phyloP scores from a whole-genome alignment of 1,140 invertebrate genomes.

The Stratiolaelaps scimitus region DNA sequence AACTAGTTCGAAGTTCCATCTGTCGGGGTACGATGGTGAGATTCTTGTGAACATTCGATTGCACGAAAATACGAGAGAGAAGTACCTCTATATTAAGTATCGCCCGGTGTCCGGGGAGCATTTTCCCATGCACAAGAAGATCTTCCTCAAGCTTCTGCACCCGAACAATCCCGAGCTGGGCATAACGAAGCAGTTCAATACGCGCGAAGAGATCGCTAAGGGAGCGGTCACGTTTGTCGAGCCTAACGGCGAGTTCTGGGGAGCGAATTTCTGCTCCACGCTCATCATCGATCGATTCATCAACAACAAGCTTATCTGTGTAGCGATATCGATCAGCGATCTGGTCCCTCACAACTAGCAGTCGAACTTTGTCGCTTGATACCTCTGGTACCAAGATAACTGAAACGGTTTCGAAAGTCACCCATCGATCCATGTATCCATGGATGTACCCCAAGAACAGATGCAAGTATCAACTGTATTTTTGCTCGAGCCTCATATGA shows the following conservation, averaged over 20 bases:
- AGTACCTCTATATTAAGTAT: constrained; percentile 18
- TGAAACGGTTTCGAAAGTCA: too few relatives aligned
- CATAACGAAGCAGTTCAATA: constrained; percentile 6
- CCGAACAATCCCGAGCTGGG: background rate
- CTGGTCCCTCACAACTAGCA: background rate
- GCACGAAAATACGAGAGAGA: background rate
- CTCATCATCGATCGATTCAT: background rate
- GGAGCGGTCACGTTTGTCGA: constrained; percentile 4
- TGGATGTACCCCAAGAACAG: too few relatives aligned
- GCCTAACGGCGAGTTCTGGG: constrained; percentile 6
- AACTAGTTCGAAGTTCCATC: constrained; percentile 2
- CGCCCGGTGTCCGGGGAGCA: background rate
- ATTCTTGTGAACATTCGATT: background rate
- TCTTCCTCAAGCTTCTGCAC: constrained; percentile 4
- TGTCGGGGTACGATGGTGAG: constrained; percentile 1
- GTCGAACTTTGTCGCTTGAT: too few relatives aligned
- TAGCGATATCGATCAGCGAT: background rate
- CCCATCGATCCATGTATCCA: too few relatives aligned
- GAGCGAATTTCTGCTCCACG: background rate
- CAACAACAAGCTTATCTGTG: constrained; percentile 10
- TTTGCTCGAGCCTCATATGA: too few relatives aligned
- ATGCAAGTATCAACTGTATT: too few relatives aligned
- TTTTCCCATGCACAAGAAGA: constrained; percentile 24
- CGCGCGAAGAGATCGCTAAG: constrained; percentile 9
- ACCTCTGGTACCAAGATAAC: too few relatives aligned